These are phyloP conservation scores for Gallinago stenura DNA, from an alignment of 2,797 vertebrate species.

Conservation along the genomic window DNA sequence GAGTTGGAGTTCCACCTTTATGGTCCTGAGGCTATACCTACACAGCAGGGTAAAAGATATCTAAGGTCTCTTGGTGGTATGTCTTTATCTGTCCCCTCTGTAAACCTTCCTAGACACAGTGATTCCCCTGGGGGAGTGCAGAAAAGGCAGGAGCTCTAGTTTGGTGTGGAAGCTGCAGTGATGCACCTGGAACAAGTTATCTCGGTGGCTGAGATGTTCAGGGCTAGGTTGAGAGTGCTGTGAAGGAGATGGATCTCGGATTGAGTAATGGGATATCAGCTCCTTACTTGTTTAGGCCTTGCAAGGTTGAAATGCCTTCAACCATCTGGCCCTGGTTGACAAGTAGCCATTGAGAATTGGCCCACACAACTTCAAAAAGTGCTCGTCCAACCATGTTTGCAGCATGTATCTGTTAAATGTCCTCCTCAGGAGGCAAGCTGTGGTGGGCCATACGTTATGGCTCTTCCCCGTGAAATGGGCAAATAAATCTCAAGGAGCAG, in stretches of 20 bases:
- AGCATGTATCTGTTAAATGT: not conserved
- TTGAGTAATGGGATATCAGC: not conserved
- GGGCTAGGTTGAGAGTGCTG: not conserved
- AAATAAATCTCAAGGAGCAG: not conserved
- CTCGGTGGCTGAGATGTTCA: not conserved
- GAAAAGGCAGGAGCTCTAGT: not conserved
- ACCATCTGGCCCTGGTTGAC: not conserved
- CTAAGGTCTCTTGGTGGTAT: not conserved
- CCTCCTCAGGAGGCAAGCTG: not conserved
- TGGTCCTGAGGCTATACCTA: not conserved
- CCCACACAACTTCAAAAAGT: not conserved
- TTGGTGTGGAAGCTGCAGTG: not conserved
- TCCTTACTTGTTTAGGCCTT: not conserved
- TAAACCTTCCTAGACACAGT: not conserved
- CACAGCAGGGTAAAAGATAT: not conserved
- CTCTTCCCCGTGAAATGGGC: not conserved
- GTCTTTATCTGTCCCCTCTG: not conserved
- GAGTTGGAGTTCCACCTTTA: not conserved
- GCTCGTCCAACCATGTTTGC: not conserved
- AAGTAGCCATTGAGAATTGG: not conserved
- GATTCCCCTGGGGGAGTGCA: not conserved
- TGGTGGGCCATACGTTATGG: accelerated
- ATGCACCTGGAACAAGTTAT: not conserved
- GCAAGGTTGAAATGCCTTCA: not conserved
- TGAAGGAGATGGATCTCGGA: not conserved